Base-by-base conservation (phyloP, 53 echinoderm and acorn worm species). In the Zoroaster sp. region DNA sequence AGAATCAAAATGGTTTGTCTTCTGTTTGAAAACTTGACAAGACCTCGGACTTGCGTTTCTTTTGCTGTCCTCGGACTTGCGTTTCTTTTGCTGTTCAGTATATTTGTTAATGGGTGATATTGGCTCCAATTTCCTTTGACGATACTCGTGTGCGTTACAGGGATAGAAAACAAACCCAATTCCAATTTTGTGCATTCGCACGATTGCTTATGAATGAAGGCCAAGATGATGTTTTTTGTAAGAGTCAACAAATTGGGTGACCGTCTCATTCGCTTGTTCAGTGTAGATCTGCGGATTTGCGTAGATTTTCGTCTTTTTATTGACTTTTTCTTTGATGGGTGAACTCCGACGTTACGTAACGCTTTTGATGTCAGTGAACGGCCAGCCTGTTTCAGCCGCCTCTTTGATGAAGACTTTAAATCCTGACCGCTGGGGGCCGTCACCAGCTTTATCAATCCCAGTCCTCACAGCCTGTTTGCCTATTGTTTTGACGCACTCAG, bases 81-180 rank as follows among this genome's bases (percentile, higher is more conserved):
- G n/a, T n/a, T n/a, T n/a, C n/a, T n/a, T n/a, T n/a, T n/a, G n/a
- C n/a, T n/a, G n/a, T n/a, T n/a, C n/a, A n/a, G n/a, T n/a, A 51
- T 51, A 6, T 51, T 51, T 51, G 85, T 91, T 12, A 94, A 78
- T 12, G 94, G 94, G 8, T 92, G 88, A 85, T 78, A 94, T 55
- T 94, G 67, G 9, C 88, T 83, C 94, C 94, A 92, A 83, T 73
- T 90, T 15, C 91, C 93, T 11, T 80, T 87, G 35, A 74, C 42
- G 0, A 91, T 69, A 12, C 87, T 81, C 0, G 94, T 94, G 54
- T 94, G 91, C 0, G 94, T 94, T 3, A 85, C 88, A 5, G 91
- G 91, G 9, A 94, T 36, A 6, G 52, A 71, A 63, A 94, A 94
- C 5, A 94, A 69, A 63, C 91, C 91, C 72, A 91, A 15, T 45